Evolutionary conservation across 1,140 invertebrate genomes (phyloP), one percentile per base, ranked within the genome.

Genomic region (Drosophila nikananu): DNA sequence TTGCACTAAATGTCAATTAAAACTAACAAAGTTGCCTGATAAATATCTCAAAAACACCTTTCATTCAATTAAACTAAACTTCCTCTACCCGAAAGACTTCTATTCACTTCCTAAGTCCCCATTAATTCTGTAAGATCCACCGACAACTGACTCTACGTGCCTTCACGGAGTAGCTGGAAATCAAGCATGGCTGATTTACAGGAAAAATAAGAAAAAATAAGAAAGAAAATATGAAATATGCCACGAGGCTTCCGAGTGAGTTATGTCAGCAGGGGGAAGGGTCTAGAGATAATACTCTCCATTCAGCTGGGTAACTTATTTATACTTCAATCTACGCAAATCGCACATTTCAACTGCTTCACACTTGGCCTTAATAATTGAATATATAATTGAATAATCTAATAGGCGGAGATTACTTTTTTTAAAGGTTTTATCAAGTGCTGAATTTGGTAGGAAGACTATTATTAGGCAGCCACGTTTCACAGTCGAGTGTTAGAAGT

Each of bases 161-260:
- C 83, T 63, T 77, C 66, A 87, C 66, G 83, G 80, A 80, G 83
- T 77, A 86, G 83, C 83, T 55, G 55, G 23, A 60, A 80, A 80
- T 86, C 75, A 82, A 60, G 63, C 46, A 83, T 62, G 83, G n/a
- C n/a, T n/a, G n/a, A n/a, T 83, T 66, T 23, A 58, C 46, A 60
- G 39, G 1, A 8, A 32, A 37, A 23, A 55, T n/a, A 10, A 9
- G 15, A 58, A 41, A 25, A 27, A 48, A 23, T 25, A 25, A 17
- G 15, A 49, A 25, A 21, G 15, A 55, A 48, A 21, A 42, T 48
- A 51, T 80, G 46, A 81, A 68, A 77, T 77, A 81, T 73, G 80
- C 76, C 63, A 65, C 71, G 55, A 51, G 39, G 65, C 75, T 58
- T 51, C 52, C 64, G 25, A 57, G 49, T 68, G 57, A 68, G 74